Evolutionary conservation across 1,140 invertebrate species (phyloP), one percentile per base, ranked within the genome.

Genomic region (Drosophila tristis): DNA sequence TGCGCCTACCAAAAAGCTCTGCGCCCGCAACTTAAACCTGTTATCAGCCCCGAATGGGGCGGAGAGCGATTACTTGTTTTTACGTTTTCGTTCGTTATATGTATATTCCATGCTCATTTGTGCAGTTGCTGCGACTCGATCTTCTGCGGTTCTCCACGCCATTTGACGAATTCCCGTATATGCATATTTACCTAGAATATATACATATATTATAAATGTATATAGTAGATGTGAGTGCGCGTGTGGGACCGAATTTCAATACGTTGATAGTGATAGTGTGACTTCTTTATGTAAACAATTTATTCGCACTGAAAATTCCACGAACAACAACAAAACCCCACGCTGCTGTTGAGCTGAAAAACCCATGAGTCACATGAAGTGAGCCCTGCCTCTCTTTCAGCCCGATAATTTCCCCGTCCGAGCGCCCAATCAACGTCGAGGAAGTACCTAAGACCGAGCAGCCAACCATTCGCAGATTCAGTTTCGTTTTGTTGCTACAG

Each of bases 321-420:
- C 67, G 42, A 64, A 50, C 48, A 50, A 70, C 42, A 54, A 57
- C 31, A 81, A 84, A 86, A 81, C 65, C 82, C 75, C 82, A 86
- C 82, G 53, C 44, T 53, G 55, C n/a, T 39, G 25, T 15, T 35
- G 20, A 20, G 23, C 65, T 65, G 54, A 89, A 86, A 82, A 82
- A 82, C 84, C 82, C 82, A 80, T 86, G 82, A 87, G 64, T 85
- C 84, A 87, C 39, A 49, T 80, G 71, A 89, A 63, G 66, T 86
- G 74, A 16, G 35, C 20, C 13, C 13, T 35, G 2, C 4, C 35
- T 39, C 11, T 13, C 35, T 39, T 8, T 39, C 35, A 5, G 35
- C 4, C 1, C 11, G 45, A 72, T 72, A 72, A 76, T 71, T 78
- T 65, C 26, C 49, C 35, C 58, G 51, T 48, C 59, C 47, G 55